Percentiles rank a stretch among this genome's conserved stretches.
These are phyloP conservation scores for Aphis gossypii DNA, from an alignment of 1,140 invertebrate genomes.

Conservation along the genomic window DNA sequence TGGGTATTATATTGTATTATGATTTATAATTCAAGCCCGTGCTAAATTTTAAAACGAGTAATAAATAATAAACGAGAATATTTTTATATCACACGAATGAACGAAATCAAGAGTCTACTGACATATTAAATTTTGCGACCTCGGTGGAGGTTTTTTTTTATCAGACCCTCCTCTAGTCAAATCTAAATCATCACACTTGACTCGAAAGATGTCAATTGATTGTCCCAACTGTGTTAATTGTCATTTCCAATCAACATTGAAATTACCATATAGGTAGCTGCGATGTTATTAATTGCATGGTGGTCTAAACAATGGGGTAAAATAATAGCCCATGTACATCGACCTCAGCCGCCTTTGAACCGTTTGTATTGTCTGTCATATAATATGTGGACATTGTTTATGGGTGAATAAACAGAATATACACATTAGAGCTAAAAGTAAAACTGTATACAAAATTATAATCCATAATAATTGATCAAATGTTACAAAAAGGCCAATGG, in stretches of 20 bases:
- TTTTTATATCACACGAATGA: not conserved
- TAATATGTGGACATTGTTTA: slow-evolving; percentile 38
- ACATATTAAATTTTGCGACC: not conserved
- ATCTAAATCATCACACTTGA: not conserved
- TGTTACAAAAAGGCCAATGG: not conserved
- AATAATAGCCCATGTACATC: slow-evolving; percentile 24
- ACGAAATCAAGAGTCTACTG: not conserved
- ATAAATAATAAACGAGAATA: not conserved
- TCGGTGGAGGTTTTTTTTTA: not conserved
- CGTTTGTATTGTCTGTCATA: slow-evolving; percentile 16
- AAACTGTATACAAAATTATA: slow-evolving; percentile 9
- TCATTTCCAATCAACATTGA: slow-evolving; percentile 45
- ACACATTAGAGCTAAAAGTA: not conserved
- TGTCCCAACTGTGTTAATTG: slow-evolving; percentile 21
- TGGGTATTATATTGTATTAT: not conserved
- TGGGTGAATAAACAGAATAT: slow-evolving; percentile 19
- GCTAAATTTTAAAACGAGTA: not conserved
- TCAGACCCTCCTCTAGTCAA: not conserved
- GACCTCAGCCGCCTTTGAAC: not conserved
- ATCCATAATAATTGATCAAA: not conserved
- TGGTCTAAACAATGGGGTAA: not conserved
- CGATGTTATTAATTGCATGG: not conserved
- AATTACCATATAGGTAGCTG: slow-evolving; percentile 1
- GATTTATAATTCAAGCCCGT: not conserved
- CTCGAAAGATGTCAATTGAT: slow-evolving; percentile 4